phyloP scores from a whole-genome alignment of 2,113 vertebrate genomes.

The Mesocricetus auratus region DNA sequence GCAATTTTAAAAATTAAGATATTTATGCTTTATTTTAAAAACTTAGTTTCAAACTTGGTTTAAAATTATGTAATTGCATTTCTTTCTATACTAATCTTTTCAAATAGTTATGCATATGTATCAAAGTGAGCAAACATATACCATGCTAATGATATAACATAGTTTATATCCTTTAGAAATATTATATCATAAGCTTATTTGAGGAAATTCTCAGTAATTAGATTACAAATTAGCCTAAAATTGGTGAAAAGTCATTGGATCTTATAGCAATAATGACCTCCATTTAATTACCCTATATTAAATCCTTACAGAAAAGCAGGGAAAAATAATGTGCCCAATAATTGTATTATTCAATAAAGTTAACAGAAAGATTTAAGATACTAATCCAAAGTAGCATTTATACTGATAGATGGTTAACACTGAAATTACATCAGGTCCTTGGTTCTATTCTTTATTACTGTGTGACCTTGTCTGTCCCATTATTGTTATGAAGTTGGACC shows the following conservation, averaged over 20 bases:
- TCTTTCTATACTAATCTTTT: neutral
- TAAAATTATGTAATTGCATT: neutral
- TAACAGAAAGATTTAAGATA: neutral
- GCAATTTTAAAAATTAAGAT: neutral
- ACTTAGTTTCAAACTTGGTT: neutral
- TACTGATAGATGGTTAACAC: neutral
- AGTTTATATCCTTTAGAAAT: neutral
- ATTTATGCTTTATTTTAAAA: neutral
- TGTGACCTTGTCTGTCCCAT: neutral
- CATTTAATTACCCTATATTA: slow-evolving; percentile 9
- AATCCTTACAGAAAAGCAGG: neutral
- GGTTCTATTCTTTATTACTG: neutral
- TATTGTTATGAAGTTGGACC: neutral
- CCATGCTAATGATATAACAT: neutral
- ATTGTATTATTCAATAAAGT: neutral
- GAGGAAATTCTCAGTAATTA: neutral
- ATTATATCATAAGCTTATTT: neutral
- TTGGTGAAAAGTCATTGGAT: neutral
- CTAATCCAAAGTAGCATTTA: neutral
- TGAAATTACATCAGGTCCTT: neutral
- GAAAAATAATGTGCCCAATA: neutral
- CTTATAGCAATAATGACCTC: neutral
- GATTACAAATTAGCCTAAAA: neutral
- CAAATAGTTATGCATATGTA: neutral
- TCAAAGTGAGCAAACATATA: neutral